Base-by-base conservation (phyloP, 2,888 invertebrate genomes). In the Apodemia hepburni region DNA sequence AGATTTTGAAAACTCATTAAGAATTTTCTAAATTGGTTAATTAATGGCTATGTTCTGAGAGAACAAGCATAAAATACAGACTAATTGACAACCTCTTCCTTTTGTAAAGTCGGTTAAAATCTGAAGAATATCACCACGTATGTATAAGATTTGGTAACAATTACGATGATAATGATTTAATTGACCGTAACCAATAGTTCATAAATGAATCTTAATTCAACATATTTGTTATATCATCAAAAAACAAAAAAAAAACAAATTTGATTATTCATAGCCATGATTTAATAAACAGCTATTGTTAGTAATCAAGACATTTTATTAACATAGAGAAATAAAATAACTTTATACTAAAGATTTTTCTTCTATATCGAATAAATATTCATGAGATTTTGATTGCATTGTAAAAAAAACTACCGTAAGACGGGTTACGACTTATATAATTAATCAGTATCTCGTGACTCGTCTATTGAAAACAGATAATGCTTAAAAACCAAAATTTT, bases 291-390 rank as follows among this genome's bases (percentile, higher is more conserved):
- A 54, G 22, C 22, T 18, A 27, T 22, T 22, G 51, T 54, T 54
- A 27, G 51, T 54, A 12, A 54, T 54, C 22, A 54, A 54, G 51
- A 12, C 27, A 54, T 54, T 54, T 54, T 54, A 54, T 27, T 54
- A 27, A 54, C 6, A 15, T 12, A 54, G 9, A 12, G 8, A 54
- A 22, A 54, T 54, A 54, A 54, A 54, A 12, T 18, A 11, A 18
- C 22, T 51, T 22, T 22, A 51, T 22, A 18, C 22, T 51, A 18
- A 51, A 51, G 18, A 22, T 51, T 51, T 51, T 51, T 51, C 11
- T 18, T 51, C 12, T 51, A 51, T 38, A 51, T 51, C 51, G 22
- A 51, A 51, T 51, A 18, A 51, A 51, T 51, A 51, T 51, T 51
- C 51, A 51, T 51, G 11, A 51, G 51, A 18, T 51, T 51, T 11